phyloP scores from a whole-genome alignment of 1,140 invertebrate species.

The Phocides pigmalion region DNA sequence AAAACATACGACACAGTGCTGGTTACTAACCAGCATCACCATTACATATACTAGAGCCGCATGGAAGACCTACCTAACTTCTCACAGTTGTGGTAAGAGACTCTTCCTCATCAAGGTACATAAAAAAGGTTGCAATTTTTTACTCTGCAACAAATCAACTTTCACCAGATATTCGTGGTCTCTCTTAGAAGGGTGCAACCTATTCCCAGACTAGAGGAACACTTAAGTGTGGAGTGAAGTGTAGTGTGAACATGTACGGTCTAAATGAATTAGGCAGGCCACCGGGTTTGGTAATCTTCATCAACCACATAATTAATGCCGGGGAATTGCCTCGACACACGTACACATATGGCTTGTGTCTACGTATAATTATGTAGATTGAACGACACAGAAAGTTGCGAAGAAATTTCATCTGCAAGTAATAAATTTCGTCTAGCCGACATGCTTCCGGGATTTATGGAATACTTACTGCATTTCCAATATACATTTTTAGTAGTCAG shows the following conservation, averaged over 20 bases:
- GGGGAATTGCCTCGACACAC: conserved; percentile 66
- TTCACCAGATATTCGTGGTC: not conserved
- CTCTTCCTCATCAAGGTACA: too few species aligned
- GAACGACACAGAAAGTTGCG: not conserved
- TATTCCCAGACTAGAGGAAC: not conserved
- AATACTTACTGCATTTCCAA: conserved; percentile 21
- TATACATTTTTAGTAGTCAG: conserved; percentile 5
- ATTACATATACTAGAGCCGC: too few species aligned
- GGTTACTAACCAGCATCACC: too few species aligned
- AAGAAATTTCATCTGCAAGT: conserved; percentile 23
- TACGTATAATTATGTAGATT: not conserved
- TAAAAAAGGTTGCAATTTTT: too few species aligned
- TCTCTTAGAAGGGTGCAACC: not conserved
- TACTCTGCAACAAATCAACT: not conserved
- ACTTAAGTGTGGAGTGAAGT: not conserved
- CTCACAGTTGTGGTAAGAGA: too few species aligned
- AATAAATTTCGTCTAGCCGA: conserved; percentile 17
- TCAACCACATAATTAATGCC: conserved; percentile 72
- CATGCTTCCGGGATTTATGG: conserved; percentile 18
- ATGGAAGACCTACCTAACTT: too few species aligned
- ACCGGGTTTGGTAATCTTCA: conserved; percentile 61
- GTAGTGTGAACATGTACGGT: conserved; percentile 18
- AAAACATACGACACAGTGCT: too few species aligned
- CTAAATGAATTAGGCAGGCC: conserved; percentile 59
- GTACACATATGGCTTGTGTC: conserved; percentile 29